Percentiles rank a stretch among this genome's conserved stretches.
These are phyloP conservation scores for Okamejei kenojei DNA, from an alignment of 2,797 vertebrate genomes.

Conservation along the genomic window DNA sequence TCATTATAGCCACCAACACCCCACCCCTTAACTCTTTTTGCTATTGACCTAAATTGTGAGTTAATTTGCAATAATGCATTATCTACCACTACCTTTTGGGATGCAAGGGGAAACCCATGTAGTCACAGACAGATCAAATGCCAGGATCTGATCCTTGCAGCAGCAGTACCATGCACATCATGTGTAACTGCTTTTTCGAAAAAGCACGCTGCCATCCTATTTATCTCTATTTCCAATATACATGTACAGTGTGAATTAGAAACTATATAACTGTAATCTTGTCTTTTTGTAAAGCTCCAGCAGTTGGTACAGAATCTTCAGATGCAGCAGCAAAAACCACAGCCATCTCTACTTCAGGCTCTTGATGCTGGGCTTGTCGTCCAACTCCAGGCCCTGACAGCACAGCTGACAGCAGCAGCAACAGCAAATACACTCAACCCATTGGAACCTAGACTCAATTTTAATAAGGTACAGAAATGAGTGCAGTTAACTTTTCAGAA, in stretches of 20 bases:
- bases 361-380: constrained; percentile 93
- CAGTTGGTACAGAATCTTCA: constrained; percentile 94
- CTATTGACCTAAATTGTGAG: too few species aligned
- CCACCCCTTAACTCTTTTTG: too few species aligned
- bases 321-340: constrained; percentile 96
- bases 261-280: background rate
- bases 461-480: constrained; percentile 78
- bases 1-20: too few species aligned
- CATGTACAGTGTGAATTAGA: background rate
- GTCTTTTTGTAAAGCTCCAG: constrained; percentile 67
- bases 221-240: background rate
- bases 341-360: constrained; percentile 90
- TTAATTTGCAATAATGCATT: too few species aligned
- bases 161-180: background rate
- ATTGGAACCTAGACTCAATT: constrained; percentile 87
- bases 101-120: too few species aligned
- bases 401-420: constrained; percentile 89
- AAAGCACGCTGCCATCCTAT: background rate
- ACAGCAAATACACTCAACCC: constrained; percentile 85
- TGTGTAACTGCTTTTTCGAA: background rate
- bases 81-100: too few species aligned
- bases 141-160: too few species aligned
- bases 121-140: too few species aligned
- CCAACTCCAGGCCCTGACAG: constrained; percentile 91
- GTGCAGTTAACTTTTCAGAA: background rate